Conservation (phyloP, 2,797 vertebrate species). For the Acrocephalus scirpaceus region DNA sequence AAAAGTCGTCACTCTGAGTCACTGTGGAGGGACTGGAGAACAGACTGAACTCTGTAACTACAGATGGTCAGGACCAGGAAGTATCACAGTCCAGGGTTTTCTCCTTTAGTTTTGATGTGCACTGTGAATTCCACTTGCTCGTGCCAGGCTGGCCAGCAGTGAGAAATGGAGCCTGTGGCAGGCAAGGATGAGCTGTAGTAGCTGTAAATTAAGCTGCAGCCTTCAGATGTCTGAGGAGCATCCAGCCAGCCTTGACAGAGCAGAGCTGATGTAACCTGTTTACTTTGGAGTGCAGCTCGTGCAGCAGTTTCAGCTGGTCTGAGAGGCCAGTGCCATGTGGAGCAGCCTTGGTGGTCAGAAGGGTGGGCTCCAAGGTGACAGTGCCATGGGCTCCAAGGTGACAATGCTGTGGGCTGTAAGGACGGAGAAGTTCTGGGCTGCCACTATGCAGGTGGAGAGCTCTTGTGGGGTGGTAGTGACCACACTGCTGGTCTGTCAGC, state of each 20-base stretch:
- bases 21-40: background rate
- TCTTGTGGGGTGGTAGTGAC: background rate
- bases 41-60: background rate
- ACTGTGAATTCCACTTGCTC: background rate
- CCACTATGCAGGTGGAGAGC: background rate
- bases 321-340: background rate
- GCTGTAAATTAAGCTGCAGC: slow-evolving; percentile 8
- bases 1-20: background rate
- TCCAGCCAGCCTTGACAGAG: background rate
- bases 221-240: background rate
- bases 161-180: background rate
- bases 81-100: background rate
- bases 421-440: background rate
- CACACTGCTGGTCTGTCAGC: accelerated
- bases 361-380: background rate
- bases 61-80: background rate
- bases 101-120: background rate
- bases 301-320: background rate
- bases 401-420: background rate
- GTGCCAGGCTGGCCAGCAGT: background rate
- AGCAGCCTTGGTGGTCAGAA: background rate
- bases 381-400: background rate
- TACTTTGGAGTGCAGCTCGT: background rate
- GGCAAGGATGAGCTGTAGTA: background rate
- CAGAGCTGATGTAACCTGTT: background rate